Percentiles rank a stretch among this genome's conserved stretches.
phyloP scores from a whole-genome alignment of 2,797 vertebrate species.

The Gymnopithys bicolor region DNA sequence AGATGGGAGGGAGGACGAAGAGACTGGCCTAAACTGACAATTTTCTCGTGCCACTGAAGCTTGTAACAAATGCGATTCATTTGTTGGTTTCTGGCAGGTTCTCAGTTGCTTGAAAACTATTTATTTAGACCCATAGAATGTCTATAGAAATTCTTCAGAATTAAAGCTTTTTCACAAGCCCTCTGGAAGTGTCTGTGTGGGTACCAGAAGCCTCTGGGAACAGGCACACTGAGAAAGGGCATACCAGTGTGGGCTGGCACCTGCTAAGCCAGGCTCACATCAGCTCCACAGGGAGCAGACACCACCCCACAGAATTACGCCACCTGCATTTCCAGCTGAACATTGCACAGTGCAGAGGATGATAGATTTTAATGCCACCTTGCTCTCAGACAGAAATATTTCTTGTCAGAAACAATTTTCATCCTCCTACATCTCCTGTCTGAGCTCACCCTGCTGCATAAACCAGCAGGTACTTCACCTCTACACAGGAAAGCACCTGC shows the following conservation, averaged over 20 bases:
- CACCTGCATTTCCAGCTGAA: not conserved
- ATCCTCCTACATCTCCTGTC: not conserved
- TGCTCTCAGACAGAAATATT: not conserved
- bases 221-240: accelerated
- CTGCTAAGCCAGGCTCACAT: accelerated
- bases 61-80: not conserved
- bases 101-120: not conserved
- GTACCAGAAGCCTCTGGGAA: too few species aligned
- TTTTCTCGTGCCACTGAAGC: not conserved
- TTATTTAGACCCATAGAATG: not conserved
- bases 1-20: not conserved
- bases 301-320: not conserved
- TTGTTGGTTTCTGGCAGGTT: not conserved
- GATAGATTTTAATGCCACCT: not conserved
- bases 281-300: not conserved
- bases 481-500: not conserved
- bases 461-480: not conserved
- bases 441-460: not conserved
- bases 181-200: not conserved
- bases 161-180: not conserved
- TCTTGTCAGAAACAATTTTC: slow-evolving; percentile 1
- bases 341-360: not conserved
- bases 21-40: accelerated
- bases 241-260: not conserved
- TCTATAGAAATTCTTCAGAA: not conserved